phyloP scores from a whole-genome alignment of 2,113 vertebrate genomes.

The Thomomys bottae region DNA sequence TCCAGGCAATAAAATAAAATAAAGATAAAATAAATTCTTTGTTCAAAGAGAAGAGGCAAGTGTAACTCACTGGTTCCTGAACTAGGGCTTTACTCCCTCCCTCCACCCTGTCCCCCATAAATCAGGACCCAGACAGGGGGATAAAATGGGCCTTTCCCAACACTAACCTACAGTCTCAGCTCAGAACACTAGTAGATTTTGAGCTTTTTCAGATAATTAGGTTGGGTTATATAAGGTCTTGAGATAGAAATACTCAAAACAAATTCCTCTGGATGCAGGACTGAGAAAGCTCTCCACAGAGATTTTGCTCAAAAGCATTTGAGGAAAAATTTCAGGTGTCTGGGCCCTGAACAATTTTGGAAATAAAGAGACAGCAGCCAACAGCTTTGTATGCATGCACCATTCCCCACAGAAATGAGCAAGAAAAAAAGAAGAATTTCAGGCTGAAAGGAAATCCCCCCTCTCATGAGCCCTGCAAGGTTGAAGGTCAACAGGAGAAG shows the following conservation, averaged over 20 bases:
- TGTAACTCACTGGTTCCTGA: not conserved
- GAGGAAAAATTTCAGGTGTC: slow-evolving; percentile 71
- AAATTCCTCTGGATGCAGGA: slow-evolving; percentile 61
- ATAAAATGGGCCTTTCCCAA: slow-evolving; percentile 46
- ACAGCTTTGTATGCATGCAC: not conserved
- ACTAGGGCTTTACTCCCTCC: not conserved
- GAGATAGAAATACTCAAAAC: slow-evolving; percentile 62
- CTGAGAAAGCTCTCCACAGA: slow-evolving; percentile 35
- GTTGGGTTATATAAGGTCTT: slow-evolving; percentile 70
- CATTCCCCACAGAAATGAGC: slow-evolving; percentile 35
- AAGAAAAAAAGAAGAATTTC: slow-evolving; percentile 33
- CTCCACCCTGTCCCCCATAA: slow-evolving; percentile 18
- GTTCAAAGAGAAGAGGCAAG: slow-evolving; percentile 25
- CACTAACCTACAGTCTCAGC: slow-evolving; percentile 55
- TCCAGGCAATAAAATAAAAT: no score
- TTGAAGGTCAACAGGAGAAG: not conserved
- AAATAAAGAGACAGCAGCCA: slow-evolving; percentile 47
- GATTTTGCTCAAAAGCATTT: slow-evolving; percentile 66
- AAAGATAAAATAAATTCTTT: not conserved
- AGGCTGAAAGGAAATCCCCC: not conserved
- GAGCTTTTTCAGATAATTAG: slow-evolving; percentile 71
- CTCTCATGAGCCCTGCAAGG: not conserved
- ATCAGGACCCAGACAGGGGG: slow-evolving; percentile 22
- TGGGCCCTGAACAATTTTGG: slow-evolving; percentile 56
- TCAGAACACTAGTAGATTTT: slow-evolving; percentile 48